These are phyloP conservation scores for Ptilodon capucinus DNA, from an alignment of 2,888 invertebrate species.

Conservation along the genomic window DNA sequence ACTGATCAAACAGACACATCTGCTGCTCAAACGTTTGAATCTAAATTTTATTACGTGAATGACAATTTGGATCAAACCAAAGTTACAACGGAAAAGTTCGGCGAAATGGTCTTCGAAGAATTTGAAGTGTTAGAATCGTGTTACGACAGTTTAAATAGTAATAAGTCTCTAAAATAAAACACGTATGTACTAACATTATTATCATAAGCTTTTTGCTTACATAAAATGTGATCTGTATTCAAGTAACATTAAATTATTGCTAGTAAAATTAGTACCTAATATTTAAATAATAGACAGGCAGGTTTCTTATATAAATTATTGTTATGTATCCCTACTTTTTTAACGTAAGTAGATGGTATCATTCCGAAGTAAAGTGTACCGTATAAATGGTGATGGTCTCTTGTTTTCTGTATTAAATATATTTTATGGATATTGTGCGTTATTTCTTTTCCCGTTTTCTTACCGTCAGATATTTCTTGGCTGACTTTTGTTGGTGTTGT, in stretches of 20 bases:
- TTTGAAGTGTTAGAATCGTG: slow-evolving; percentile 87
- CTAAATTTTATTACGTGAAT: slow-evolving; percentile 84
- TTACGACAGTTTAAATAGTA: slow-evolving; percentile 83
- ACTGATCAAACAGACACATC: slow-evolving; percentile 45
- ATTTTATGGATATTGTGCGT: slow-evolving; percentile 42
- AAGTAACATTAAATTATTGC: slow-evolving; percentile 75
- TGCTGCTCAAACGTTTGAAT: slow-evolving; percentile 72
- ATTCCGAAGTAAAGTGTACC: slow-evolving; percentile 52
- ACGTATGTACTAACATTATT: slow-evolving; percentile 38
- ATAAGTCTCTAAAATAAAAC: slow-evolving; percentile 71
- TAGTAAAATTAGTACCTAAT: slow-evolving; percentile 57
- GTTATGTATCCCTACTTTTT: slow-evolving; percentile 18
- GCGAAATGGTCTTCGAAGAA: slow-evolving; percentile 93
- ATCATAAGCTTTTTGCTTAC: slow-evolving; percentile 59
- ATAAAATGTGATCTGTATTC: slow-evolving; percentile 76
- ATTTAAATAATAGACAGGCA: slow-evolving; percentile 52
- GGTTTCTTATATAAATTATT: slow-evolving; percentile 53
- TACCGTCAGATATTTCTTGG: slow-evolving; percentile 73
- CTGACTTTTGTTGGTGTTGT: slow-evolving; percentile 65
- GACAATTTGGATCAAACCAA: slow-evolving; percentile 82
- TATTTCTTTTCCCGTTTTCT: slow-evolving; percentile 39
- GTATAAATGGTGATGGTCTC: slow-evolving; percentile 75
- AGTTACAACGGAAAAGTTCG: slow-evolving; percentile 83
- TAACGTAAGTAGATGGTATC: slow-evolving; percentile 44
- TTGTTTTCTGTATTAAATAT: slow-evolving; percentile 66